These are phyloP conservation scores for Sinocyclocheilus maitianheensis DNA, from an alignment of 2,113 vertebrate genomes.

Conservation along the genomic window DNA sequence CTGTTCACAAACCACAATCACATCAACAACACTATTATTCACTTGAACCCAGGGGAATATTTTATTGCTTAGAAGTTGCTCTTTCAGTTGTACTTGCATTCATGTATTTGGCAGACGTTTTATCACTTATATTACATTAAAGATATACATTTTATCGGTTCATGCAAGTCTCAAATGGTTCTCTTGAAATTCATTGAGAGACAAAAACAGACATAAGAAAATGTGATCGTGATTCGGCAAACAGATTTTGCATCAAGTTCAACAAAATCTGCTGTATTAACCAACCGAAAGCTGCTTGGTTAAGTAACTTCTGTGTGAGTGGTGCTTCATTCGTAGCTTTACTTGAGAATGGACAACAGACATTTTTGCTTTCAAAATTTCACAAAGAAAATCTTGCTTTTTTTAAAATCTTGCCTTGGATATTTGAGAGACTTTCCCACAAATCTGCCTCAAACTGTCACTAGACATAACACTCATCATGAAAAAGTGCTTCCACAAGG, in stretches of 20 bases:
- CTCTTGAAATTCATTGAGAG: background rate
- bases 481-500: background rate
- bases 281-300: background rate
- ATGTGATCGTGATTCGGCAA: background rate
- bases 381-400: background rate
- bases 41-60: background rate
- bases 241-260: background rate
- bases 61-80: background rate
- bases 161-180: background rate
- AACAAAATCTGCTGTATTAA: background rate
- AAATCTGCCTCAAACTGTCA: background rate
- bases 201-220: background rate
- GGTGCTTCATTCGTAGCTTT: background rate
- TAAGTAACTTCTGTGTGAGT: background rate
- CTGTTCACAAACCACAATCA: constrained; percentile 1
- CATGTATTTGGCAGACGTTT: background rate
- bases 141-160: background rate
- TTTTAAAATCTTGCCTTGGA: background rate
- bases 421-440: background rate
- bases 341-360: too few relatives aligned
- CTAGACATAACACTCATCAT: background rate
- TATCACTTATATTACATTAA: background rate
- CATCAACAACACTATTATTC: constrained; percentile 13
- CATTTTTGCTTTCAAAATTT: too few relatives aligned
- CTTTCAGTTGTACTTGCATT: background rate